Evolutionary conservation across 2,113 vertebrate genomes (phyloP).

Genomic region (Apus apus): DNA sequence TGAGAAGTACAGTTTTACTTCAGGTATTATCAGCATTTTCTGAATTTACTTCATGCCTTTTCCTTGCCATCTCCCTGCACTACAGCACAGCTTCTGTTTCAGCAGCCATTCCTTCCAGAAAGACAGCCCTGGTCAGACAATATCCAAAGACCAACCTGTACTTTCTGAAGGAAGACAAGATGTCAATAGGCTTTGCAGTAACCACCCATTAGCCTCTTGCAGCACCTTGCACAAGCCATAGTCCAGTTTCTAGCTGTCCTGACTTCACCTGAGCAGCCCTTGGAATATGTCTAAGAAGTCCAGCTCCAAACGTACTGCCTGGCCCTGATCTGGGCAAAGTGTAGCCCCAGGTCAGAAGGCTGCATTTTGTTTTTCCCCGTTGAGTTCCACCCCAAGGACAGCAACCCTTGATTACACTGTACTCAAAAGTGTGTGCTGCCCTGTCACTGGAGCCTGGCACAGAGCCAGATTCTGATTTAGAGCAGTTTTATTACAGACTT

Average conservation of each 20-base stretch:
- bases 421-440: background rate
- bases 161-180: background rate
- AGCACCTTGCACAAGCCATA: background rate
- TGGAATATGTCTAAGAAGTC: background rate
- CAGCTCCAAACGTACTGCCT: background rate
- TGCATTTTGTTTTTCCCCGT: background rate
- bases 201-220: background rate
- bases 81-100: background rate
- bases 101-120: background rate
- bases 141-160: background rate
- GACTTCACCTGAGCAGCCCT: background rate
- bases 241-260: background rate
- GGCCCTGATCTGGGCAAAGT: background rate
- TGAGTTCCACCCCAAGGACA: background rate
- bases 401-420: background rate
- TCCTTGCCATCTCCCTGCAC: background rate
- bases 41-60: background rate
- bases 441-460: background rate
- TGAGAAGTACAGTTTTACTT: background rate
- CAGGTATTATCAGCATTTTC: background rate
- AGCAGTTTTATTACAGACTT: background rate
- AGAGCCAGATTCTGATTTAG: background rate
- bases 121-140: background rate
- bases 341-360: background rate
- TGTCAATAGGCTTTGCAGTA: background rate